These are phyloP conservation scores for Papilio elwesi DNA, from an alignment of 2,888 invertebrate genomes.

Conservation along the genomic window DNA sequence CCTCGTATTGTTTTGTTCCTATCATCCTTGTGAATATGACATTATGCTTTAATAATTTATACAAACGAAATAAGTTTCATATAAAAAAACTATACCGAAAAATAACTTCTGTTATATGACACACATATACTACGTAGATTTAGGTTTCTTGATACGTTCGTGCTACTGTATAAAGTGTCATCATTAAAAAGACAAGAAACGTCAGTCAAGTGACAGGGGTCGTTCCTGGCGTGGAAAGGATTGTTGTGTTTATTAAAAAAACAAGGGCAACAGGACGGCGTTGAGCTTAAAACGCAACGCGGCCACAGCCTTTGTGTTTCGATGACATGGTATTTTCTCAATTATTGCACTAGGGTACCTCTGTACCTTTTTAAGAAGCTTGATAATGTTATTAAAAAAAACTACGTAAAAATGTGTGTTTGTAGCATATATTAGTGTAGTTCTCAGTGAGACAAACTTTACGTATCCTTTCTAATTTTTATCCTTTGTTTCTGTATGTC, in stretches of 20 bases:
- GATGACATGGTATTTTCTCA: slow-evolving; percentile 57
- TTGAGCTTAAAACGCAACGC: slow-evolving; percentile 32
- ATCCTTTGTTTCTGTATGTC: too few relatives aligned
- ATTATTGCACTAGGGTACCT: slow-evolving; percentile 30
- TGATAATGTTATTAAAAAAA: not conserved
- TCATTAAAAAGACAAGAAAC: slow-evolving; percentile 52
- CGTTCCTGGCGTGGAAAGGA: slow-evolving; percentile 48
- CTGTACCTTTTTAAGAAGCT: slow-evolving; percentile 20
- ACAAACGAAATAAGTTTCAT: not conserved
- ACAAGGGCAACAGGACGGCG: slow-evolving; percentile 57
- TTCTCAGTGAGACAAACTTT: too few relatives aligned
- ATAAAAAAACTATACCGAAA: not conserved
- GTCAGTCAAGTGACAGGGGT: slow-evolving; percentile 53
- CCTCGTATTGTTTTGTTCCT: not conserved
- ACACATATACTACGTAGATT: slow-evolving; percentile 31
- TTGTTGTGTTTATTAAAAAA: slow-evolving; percentile 73
- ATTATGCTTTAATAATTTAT: not conserved
- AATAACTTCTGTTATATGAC: not conserved
- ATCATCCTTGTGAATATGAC: not conserved
- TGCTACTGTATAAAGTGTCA: slow-evolving; percentile 47
- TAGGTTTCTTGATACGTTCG: slow-evolving; percentile 20
- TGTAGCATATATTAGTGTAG: too few relatives aligned
- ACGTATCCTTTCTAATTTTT: too few relatives aligned
- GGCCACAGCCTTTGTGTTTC: slow-evolving; percentile 58
- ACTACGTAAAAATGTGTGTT: too few relatives aligned